Evolutionary conservation across 2,888 invertebrate species (phyloP), one percentile per base, ranked within the genome.

Genomic region (Elmis aenea): DNA sequence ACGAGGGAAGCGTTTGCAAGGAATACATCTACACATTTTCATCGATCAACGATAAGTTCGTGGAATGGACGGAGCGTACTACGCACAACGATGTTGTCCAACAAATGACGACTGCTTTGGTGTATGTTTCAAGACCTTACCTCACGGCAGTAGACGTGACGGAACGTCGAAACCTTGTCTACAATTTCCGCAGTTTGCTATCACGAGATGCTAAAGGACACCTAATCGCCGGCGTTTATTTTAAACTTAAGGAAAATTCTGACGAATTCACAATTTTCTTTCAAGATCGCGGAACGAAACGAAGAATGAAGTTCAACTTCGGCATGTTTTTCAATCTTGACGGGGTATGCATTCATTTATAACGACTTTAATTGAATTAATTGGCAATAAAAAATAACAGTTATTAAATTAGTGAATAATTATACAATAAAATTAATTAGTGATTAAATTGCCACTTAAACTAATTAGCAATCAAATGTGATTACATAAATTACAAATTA

Each of bases 151-250:
- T 92, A 32, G 83, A 83, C 61, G 86, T 92, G 14, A 89, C 92
- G 0, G 92, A 93, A 63, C 81, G 92, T 56, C 79, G 93, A 53
- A 92, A 92, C 66, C 69, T 92, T 55, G 84, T 87, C 12, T 92
- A 91, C 72, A 85, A 86, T 58, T 80, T 85, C 62, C 76, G 86
- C 61, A 87, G 86, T 62, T 73, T 91, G 29, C 70, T 92, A 32
- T 79, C 86, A 3, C 78, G 92, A 32, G 85, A 90, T 66, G 83
- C 82, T 48, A 89, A 89, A 55, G 91, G 91, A 28, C 81, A 84
- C 51, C 75, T 91, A 3, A 73, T 79, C 18, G 89, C 92, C 28
- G 92, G 92, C 12, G 71, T 93, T 38, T 92, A 91, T 68, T 89
- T 92, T 64, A 84, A 87, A 24, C 74, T 91, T 31, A 74, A 80